phyloP scores from a whole-genome alignment of 1,140 invertebrate genomes.

The Choristoneura fumiferana region DNA sequence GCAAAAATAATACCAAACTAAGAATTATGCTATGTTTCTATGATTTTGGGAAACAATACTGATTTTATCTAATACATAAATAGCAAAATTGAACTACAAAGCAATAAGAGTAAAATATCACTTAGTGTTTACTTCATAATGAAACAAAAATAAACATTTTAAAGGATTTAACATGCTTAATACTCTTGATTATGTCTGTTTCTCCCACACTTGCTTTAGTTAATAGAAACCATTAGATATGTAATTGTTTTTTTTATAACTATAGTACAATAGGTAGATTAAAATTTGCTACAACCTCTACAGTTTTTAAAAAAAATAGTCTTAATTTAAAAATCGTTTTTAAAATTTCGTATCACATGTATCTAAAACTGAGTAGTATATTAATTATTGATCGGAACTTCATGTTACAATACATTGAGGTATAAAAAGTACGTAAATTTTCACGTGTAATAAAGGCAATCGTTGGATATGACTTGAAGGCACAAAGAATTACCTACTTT shows the following conservation, averaged over 20 bases:
- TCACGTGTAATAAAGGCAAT: slow-evolving; percentile 56
- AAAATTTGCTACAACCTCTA: slow-evolving; percentile 7
- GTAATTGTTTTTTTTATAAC: background rate
- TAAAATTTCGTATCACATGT: slow-evolving; percentile 19
- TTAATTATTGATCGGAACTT: slow-evolving; percentile 32
- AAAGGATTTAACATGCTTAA: slow-evolving; percentile 67
- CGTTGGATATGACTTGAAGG: slow-evolving; percentile 72
- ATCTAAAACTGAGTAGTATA: slow-evolving; percentile 22
- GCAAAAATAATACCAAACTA: slow-evolving; percentile 16
- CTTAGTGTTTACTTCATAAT: slow-evolving; percentile 53
- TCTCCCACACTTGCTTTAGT: background rate
- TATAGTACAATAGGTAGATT: slow-evolving; percentile 10
- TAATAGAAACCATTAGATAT: background rate
- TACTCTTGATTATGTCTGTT: slow-evolving; percentile 19
- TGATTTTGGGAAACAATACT: slow-evolving; percentile 47
- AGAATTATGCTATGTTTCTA: slow-evolving; percentile 17
- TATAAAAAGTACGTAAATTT: slow-evolving; percentile 55
- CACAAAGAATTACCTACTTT: slow-evolving; percentile 55
- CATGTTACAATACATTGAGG: slow-evolving; percentile 41
- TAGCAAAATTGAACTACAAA: slow-evolving; percentile 37
- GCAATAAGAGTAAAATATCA: slow-evolving; percentile 62
- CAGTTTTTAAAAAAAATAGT: slow-evolving; percentile 5
- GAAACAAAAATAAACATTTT: slow-evolving; percentile 70
- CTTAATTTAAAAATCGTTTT: slow-evolving; percentile 2
- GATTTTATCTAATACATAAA: slow-evolving; percentile 45